Conservation (phyloP, 2,888 invertebrate species). For the Silvanus unidentatus region DNA sequence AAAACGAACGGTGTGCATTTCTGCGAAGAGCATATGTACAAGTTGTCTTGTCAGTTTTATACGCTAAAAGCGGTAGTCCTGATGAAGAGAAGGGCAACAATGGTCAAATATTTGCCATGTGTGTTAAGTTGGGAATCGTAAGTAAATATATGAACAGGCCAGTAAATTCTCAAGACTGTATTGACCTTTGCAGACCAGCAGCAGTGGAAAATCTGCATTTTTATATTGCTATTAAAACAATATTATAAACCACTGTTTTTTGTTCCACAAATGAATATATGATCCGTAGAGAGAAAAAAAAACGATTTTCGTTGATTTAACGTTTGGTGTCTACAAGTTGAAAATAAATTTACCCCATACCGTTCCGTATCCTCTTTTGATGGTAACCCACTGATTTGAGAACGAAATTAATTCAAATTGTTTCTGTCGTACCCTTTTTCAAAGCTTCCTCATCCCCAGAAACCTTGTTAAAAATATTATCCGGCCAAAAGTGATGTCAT, state of each 20-base stretch:
- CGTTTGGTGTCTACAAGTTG: neutral
- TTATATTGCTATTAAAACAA: neutral
- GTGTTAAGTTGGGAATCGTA: conserved; percentile 30
- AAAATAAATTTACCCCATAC: conserved; percentile 2
- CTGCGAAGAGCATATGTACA: neutral
- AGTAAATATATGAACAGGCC: conserved; percentile 32
- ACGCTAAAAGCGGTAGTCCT: conserved; percentile 20
- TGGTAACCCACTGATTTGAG: conserved; percentile 3
- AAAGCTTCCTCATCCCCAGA: conserved; percentile 3
- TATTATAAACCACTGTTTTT: too few relatives aligned
- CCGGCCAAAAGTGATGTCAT: conserved; percentile 5
- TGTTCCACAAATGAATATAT: neutral
- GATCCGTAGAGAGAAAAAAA: too few relatives aligned
- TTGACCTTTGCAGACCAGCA: conserved; percentile 1
- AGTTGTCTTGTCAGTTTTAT: conserved; percentile 9
- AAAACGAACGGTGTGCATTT: neutral
- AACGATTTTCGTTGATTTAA: too few relatives aligned
- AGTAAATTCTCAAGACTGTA: conserved; percentile 13
- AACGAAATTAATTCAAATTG: conserved; percentile 5
- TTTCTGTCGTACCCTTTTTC: conserved; percentile 2
- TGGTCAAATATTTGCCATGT: conserved; percentile 34
- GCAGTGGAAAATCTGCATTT: neutral
- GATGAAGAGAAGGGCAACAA: conserved; percentile 27
- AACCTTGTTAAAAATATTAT: too few relatives aligned
- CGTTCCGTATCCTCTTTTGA: conserved; percentile 2